These are phyloP conservation scores for Characodon lateralis DNA, from an alignment of 2,797 vertebrate species.

Conservation along the genomic window DNA sequence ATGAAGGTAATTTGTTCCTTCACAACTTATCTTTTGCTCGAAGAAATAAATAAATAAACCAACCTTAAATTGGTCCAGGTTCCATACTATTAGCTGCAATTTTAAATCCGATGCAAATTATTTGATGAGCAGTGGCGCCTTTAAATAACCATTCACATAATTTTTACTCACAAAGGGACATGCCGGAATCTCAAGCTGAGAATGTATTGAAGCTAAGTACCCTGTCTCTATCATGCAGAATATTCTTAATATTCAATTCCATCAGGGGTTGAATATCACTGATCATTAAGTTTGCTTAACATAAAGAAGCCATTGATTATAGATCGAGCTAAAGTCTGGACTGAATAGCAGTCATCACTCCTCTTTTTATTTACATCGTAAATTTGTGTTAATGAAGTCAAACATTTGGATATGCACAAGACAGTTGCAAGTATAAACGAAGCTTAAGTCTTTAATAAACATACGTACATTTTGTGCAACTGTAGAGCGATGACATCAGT, in stretches of 20 bases:
- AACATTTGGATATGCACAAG: background rate
- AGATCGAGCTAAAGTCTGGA: background rate
- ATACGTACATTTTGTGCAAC: background rate
- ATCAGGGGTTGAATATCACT: background rate
- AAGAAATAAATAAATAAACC: background rate
- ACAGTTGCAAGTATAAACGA: background rate
- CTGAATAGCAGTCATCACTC: background rate
- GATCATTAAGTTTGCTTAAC: background rate
- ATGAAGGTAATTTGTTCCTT: conserved; percentile 7
- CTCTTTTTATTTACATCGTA: background rate
- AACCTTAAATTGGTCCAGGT: conserved; percentile 1
- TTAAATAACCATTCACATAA: background rate
- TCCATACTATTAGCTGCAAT: conserved; percentile 1
- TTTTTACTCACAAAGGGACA: background rate
- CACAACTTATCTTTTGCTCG: background rate
- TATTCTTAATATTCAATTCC: background rate
- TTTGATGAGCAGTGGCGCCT: background rate
- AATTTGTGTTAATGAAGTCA: background rate
- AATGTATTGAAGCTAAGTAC: conserved; percentile 1
- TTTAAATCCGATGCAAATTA: conserved; percentile 3
- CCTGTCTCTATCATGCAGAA: background rate
- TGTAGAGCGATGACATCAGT: background rate
- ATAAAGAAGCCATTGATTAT: background rate
- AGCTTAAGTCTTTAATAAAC: too few species aligned
- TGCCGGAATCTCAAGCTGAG: background rate